These are phyloP conservation scores for Dolichotis patagonum DNA, from an alignment of 2,113 vertebrate genomes.

Conservation along the genomic window DNA sequence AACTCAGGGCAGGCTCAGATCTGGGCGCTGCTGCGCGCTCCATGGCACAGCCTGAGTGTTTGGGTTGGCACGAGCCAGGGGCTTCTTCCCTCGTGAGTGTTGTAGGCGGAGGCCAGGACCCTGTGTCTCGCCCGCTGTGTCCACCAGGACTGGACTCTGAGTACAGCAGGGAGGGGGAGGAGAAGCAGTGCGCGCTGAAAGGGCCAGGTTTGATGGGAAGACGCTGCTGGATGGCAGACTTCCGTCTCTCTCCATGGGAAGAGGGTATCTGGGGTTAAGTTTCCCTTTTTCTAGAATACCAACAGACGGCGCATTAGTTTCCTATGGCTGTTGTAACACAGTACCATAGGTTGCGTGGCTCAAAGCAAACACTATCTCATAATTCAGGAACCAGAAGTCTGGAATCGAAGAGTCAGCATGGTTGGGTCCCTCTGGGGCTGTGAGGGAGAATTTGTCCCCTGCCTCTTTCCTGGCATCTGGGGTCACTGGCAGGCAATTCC, in stretches of 20 bases:
- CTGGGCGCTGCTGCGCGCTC: not conserved
- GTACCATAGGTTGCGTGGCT: not conserved
- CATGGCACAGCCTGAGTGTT: not conserved
- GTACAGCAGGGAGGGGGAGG: conserved; percentile 48
- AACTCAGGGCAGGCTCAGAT: not conserved
- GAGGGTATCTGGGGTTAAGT: conserved; percentile 37
- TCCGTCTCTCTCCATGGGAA: conserved; percentile 13
- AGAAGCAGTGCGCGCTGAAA: not conserved
- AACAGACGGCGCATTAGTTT: not conserved
- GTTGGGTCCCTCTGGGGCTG: not conserved
- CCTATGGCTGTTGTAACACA: not conserved
- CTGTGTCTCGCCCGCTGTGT: not conserved
- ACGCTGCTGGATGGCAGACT: not conserved
- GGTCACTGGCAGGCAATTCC: too few species aligned
- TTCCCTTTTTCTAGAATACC: not conserved
- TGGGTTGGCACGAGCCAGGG: not conserved
- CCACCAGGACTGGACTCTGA: conserved; percentile 33
- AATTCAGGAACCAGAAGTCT: not conserved
- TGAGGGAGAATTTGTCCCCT: not conserved
- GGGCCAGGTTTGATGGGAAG: conserved; percentile 2
- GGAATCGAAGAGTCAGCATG: not conserved
- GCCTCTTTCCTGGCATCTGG: not conserved
- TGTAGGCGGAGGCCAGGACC: not conserved
- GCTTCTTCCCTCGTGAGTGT: not conserved
- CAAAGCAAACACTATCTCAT: not conserved